Conservation (phyloP, 2,797 vertebrate genomes). For the Pseudomugil tenellus region DNA sequence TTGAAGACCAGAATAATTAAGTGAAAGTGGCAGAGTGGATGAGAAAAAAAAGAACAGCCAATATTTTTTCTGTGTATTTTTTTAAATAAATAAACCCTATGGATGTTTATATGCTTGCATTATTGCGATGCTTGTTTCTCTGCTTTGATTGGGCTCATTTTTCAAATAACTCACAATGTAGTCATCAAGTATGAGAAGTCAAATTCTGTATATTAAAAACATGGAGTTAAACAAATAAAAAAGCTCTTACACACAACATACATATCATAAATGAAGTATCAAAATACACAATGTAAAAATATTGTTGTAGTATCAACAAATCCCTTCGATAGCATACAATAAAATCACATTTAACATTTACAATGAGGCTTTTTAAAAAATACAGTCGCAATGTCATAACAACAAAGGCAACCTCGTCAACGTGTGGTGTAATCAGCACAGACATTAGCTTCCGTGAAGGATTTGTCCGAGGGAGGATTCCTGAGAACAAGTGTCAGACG, state of each 20-base stretch:
- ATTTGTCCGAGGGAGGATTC: conserved; percentile 17
- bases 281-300: conserved; percentile 45
- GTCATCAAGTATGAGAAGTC: not conserved
- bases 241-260: conserved; percentile 23
- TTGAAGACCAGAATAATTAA: conserved; percentile 27
- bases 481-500: conserved; percentile 1
- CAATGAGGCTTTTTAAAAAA: conserved; percentile 17
- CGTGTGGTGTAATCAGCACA: conserved; percentile 18
- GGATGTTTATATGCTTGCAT: not conserved
- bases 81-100: not conserved
- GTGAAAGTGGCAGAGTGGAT: conserved; percentile 42
- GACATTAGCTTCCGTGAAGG: conserved; percentile 18
- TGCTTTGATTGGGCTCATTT: not conserved
- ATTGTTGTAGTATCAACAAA: conserved; percentile 45
- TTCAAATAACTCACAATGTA: not conserved
- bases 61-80: not conserved
- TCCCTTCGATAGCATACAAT: conserved; percentile 28
- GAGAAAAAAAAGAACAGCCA: conserved; percentile 11
- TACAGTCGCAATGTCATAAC: conserved; percentile 14
- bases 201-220: conserved; percentile 41
- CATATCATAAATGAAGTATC: conserved; percentile 37
- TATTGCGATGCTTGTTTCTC: not conserved
- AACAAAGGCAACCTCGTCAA: conserved; percentile 13
- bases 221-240: conserved; percentile 16
- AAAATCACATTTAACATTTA: conserved; percentile 31